These are phyloP conservation scores for Sipunculus nudus DNA, from an alignment of 2,888 invertebrate genomes.

Conservation along the genomic window DNA sequence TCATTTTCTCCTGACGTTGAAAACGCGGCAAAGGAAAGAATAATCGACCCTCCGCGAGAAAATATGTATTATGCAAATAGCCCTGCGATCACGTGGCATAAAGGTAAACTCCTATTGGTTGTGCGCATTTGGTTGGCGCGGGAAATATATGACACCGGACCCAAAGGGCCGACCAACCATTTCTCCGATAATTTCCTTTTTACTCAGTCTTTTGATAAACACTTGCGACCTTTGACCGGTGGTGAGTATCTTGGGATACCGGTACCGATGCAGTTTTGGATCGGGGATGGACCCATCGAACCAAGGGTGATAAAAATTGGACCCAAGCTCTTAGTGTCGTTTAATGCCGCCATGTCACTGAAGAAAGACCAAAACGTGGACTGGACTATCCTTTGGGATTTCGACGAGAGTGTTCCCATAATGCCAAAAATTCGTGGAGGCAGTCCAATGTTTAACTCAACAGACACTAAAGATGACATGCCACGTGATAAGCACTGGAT, in stretches of 20 bases:
- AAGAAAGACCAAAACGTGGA: background rate
- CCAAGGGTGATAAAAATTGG: background rate
- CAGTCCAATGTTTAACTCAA: background rate
- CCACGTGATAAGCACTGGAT: constrained; percentile 4
- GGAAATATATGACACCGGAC: background rate
- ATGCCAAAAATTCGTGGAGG: background rate
- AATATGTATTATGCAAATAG: background rate
- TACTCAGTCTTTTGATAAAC: background rate
- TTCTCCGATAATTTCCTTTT: background rate
- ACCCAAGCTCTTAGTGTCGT: background rate
- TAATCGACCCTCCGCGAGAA: background rate
- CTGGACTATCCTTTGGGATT: background rate
- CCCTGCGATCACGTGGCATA: constrained; percentile 2
- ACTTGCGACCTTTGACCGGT: background rate
- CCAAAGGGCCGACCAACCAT: background rate
- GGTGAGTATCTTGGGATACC: background rate
- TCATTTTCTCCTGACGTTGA: constrained; percentile 2
- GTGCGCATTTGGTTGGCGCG: background rate
- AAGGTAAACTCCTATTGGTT: background rate
- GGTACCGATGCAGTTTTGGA: background rate
- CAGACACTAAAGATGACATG: background rate
- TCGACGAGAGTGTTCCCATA: background rate
- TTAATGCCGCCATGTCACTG: background rate
- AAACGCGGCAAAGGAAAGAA: background rate
- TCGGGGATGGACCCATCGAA: constrained; percentile 1